Percentiles rank a stretch among this genome's conserved stretches.
Evolutionary conservation across 2,113 vertebrate species (phyloP).

Genomic region (Variabilichromis moorii): DNA sequence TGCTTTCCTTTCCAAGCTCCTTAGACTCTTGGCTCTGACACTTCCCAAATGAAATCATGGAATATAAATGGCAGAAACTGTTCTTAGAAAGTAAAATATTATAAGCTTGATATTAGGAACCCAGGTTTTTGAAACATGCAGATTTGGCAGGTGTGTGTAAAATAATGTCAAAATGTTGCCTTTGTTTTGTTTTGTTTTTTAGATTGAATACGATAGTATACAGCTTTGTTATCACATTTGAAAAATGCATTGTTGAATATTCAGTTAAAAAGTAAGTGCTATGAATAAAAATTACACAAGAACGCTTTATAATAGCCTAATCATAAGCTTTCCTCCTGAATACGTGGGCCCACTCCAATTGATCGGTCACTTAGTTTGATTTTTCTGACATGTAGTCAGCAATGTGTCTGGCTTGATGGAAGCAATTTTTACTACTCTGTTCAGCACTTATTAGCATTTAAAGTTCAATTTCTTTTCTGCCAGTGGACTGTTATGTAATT

Average conservation of each 20-base stretch:
- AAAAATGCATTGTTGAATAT: background rate
- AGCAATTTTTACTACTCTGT: constrained; percentile 42
- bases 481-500: background rate
- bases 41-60: background rate
- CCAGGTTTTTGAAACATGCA: background rate
- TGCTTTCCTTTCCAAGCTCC: background rate
- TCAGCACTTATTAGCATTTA: constrained; percentile 47
- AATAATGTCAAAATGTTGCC: background rate
- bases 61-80: background rate
- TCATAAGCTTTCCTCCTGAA: background rate
- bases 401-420: constrained; percentile 31
- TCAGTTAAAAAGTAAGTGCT: background rate
- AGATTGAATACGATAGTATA: background rate
- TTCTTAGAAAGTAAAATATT: background rate
- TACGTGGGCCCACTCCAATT: constrained; percentile 32
- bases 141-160: background rate
- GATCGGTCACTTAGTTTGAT: constrained; percentile 48
- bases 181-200: background rate
- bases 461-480: background rate
- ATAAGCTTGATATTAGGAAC: background rate
- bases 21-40: background rate
- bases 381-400: constrained; percentile 42
- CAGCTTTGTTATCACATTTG: background rate
- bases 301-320: background rate
- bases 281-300: constrained; percentile 26